Evolutionary conservation across 1,140 invertebrate genomes (phyloP).

Genomic region (Solenopsis fugax): DNA sequence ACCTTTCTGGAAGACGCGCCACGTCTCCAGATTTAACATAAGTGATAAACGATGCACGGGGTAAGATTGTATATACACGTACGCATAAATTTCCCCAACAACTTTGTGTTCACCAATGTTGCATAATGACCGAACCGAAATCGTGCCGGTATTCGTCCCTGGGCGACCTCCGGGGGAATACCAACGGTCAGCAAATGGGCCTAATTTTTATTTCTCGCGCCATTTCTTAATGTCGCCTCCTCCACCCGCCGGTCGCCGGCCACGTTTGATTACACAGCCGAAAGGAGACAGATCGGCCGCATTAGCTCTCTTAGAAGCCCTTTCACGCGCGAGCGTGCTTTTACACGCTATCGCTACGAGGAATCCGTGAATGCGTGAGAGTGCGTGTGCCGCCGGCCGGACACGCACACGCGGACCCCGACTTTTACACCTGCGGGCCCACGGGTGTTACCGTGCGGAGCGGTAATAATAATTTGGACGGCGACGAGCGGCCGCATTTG

Average conservation of each 20-base stretch:
- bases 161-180: constrained; percentile 55
- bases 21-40: not conserved
- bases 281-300: constrained; percentile 51
- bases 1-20: not conserved
- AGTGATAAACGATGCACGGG: constrained; percentile 3
- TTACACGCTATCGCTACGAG: constrained; percentile 59
- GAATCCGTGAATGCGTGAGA: constrained; percentile 56
- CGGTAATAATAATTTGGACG: constrained; percentile 72
- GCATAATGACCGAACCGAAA: constrained; percentile 45
- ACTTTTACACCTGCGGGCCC: constrained; percentile 52
- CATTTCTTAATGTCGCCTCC: constrained; percentile 52
- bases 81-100: not conserved
- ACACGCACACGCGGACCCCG: constrained; percentile 26
- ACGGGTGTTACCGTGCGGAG: constrained; percentile 59
- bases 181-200: constrained; percentile 47
- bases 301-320: constrained; percentile 54
- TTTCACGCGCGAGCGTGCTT: constrained; percentile 55
- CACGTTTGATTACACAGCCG: constrained; percentile 52
- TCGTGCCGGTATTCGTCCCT: constrained; percentile 31
- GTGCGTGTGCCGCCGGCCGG: constrained; percentile 33
- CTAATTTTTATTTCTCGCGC: constrained; percentile 61
- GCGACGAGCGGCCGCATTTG: constrained; percentile 67
- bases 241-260: not conserved
- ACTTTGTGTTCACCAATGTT: constrained; percentile 11
- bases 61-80: not conserved